These are phyloP conservation scores for Drosophila punjabiensis DNA, from an alignment of 1,140 invertebrate species.

Conservation along the genomic window DNA sequence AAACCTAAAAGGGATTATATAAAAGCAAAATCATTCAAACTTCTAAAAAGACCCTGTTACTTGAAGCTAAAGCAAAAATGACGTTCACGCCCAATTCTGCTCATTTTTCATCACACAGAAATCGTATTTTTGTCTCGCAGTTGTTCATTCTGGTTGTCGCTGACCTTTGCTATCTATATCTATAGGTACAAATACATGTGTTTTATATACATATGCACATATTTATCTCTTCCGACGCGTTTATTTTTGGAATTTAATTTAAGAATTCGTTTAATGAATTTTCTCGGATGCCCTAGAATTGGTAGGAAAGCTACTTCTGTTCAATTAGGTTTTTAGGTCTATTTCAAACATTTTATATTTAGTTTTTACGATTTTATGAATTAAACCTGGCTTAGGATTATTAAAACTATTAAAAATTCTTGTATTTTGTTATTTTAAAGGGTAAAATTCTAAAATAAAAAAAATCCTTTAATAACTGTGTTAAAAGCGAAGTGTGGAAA, in stretches of 20 bases:
- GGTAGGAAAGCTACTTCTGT: neutral
- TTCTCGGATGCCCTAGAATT: neutral
- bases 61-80: neutral
- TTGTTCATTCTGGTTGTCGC: slow-evolving; percentile 43
- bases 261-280: slow-evolving; percentile 46
- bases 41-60: neutral
- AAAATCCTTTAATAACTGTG: neutral
- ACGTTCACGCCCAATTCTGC: neutral
- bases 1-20: neutral
- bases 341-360: neutral
- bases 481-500: neutral
- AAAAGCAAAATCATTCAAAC: neutral
- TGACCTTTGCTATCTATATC: slow-evolving; percentile 66
- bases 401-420: neutral
- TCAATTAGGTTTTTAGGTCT: neutral
- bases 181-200: slow-evolving; percentile 34
- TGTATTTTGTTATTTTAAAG: neutral
- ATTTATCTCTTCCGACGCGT: slow-evolving; percentile 39
- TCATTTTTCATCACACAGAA: slow-evolving; percentile 7
- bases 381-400: neutral
- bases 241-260: slow-evolving; percentile 73
- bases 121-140: slow-evolving; percentile 28
- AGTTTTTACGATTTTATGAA: neutral
- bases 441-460: neutral
- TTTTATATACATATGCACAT: slow-evolving; percentile 22